Evolutionary conservation across 2,113 vertebrate genomes (phyloP), one percentile per base, ranked within the genome.

Genomic region (Catagonus wagneri): DNA sequence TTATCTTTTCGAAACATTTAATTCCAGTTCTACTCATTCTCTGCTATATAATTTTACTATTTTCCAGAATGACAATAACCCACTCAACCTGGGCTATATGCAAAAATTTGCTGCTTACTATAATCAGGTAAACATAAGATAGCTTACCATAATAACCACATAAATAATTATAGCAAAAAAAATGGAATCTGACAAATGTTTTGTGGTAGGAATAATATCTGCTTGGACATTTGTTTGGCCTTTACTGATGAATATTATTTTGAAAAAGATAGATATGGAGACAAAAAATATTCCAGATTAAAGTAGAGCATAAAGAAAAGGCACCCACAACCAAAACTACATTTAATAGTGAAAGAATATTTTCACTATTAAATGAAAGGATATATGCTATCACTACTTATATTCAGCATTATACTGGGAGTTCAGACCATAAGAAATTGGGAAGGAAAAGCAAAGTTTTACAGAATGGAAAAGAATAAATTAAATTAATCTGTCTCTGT

Each of bases 1-100:
- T 86, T 95, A 81, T 56, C 63, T 86, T 95, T 86, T 65, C 65
- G 20, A 87, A 89, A 78, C 54, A 71, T 56, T 50, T 78, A 74
- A 66, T 60, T 85, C 84, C 27, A 90, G 8, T 61, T 87, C 29
- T 83, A 81, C 34, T 58, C 39, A 58, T 71, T 34, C 36, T 54
- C 22, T 34, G n/a, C 54, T 34, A 71, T 15, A 44, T 69, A 22
- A 44, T 58, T 83, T 83, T 75, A 14, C 11, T 63, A 17, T 83
- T 92, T 75, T 78, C 27, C 9, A 32, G 79, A 71, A 66, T n/a
- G 44, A 44, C 44, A 83, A 61, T 8, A 60, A 54, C 54, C 22
- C 16, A 61, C 19, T 68, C 58, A 68, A 14, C 2, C 50, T 23
- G 20, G 32, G 20, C 16, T 54, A 29, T 13, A 58, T 32, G 60